Evolutionary conservation across 1,140 invertebrate species (phyloP), one percentile per base, ranked within the genome.

Genomic region (Manduca sexta): DNA sequence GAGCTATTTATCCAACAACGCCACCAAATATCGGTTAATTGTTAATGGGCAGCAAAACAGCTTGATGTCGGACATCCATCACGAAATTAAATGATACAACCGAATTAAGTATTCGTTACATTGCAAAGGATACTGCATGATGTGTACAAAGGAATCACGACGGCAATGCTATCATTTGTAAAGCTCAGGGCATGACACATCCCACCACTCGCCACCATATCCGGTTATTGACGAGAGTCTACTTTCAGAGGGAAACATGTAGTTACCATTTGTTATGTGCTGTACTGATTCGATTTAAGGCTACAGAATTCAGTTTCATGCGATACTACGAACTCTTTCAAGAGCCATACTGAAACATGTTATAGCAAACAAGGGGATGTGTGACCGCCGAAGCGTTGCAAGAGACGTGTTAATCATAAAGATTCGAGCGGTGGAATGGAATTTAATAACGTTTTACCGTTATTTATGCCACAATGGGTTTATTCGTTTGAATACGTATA

Each of bases 121-220:
- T 29, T 29, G 21, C 21, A 42, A 26, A 42, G 17, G 17, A 7
- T 17, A 16, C 11, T 12, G 33, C 3, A 34, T 34, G 13, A 12
- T n/a, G 11, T 4, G 33, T 4, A 11, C 33, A 12, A 30, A 18
- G 17, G 15, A 49, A 26, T 33, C 14, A 29, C 33, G 47, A 43
- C 31, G 46, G 43, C 21, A 33, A 49, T 52, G 43, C 49, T 35
- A 57, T 46, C 45, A 57, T 58, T 58, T 53, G 51, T 58, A 54
- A 50, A 43, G 56, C 52, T 51, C 45, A 48, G 39, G 17, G 35
- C 42, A 52, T 37, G 33, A 37, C 37, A 37, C 37, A 21, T 12
- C 34, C 16, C 44, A 44, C 29, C 49, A 31, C 17, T 45, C 12
- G 31, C 44, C 11, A 39, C 34, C 47, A 18, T 21, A 45, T 54